Conservation (phyloP, 2,888 invertebrate genomes). For the Sesia apiformis region DNA sequence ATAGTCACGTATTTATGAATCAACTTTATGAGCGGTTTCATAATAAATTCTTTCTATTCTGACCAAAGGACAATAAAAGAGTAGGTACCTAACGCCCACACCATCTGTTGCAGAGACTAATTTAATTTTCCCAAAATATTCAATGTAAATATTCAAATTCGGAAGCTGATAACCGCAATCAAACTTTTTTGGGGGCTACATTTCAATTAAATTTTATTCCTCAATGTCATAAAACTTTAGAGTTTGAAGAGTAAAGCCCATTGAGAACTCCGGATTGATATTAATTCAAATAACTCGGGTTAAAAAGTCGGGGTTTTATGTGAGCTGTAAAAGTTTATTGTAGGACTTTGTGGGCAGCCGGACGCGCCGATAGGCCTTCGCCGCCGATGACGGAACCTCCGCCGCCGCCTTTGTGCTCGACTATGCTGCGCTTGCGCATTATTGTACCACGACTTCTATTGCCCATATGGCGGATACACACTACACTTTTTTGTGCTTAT, state of each 20-base stretch:
- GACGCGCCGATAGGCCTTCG: slow-evolving; percentile 63
- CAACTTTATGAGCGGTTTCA: too few species aligned
- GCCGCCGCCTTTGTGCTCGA: slow-evolving; percentile 19
- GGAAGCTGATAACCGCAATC: slow-evolving; percentile 72
- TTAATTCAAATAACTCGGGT: slow-evolving; percentile 75
- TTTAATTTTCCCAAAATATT: slow-evolving; percentile 20
- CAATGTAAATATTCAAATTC: slow-evolving; percentile 73
- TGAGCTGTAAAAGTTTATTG: slow-evolving; percentile 72
- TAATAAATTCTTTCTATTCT: too few species aligned
- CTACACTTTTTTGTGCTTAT: too few species aligned
- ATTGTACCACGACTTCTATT: slow-evolving; percentile 5
- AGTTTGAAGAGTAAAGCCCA: slow-evolving; percentile 73
- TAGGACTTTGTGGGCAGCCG: slow-evolving; percentile 70
- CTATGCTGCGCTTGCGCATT: slow-evolving; percentile 12
- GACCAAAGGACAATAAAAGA: too few species aligned
- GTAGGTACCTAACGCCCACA: too few species aligned
- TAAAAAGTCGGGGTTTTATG: slow-evolving; percentile 75
- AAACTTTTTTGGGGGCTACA: slow-evolving; percentile 62
- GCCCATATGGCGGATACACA: neutral
- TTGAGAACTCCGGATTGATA: slow-evolving; percentile 74
- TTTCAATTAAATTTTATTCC: slow-evolving; percentile 75
- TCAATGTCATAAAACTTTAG: slow-evolving; percentile 72
- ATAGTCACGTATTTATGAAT: too few species aligned
- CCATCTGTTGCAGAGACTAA: neutral
- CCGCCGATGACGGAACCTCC: slow-evolving; percentile 45